phyloP scores from a whole-genome alignment of 2,113 vertebrate genomes.

The Anolis sagrei region DNA sequence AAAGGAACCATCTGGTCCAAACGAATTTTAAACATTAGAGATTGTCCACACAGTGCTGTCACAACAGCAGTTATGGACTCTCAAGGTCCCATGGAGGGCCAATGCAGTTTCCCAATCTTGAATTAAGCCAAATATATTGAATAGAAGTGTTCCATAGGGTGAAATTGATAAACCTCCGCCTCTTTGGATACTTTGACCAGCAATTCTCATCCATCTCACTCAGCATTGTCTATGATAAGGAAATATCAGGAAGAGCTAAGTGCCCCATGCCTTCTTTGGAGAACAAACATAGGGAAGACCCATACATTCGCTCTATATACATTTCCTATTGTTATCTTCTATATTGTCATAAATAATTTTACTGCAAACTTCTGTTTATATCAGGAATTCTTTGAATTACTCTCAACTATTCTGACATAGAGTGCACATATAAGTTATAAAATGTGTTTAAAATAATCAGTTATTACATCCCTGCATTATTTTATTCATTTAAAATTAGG shows the following conservation, averaged over 20 bases:
- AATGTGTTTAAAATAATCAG: neutral
- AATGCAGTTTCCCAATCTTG: too few species aligned
- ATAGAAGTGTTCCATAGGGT: too few species aligned
- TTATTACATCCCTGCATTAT: neutral
- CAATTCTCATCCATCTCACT: neutral
- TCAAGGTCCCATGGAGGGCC: too few species aligned
- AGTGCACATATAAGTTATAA: neutral
- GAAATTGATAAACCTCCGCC: too few species aligned
- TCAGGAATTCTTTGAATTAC: neutral
- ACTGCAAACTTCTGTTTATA: neutral
- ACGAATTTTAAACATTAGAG: too few species aligned
- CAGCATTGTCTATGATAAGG: neutral
- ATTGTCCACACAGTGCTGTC: too few species aligned
- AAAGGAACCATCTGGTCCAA: too few species aligned
- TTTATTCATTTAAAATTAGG: slow-evolving; percentile 6
- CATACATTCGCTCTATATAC: neutral
- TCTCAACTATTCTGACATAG: neutral
- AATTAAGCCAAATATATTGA: too few species aligned
- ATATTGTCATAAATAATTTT: neutral
- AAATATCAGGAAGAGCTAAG: neutral
- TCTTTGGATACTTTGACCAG: too few species aligned
- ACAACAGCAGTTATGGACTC: too few species aligned
- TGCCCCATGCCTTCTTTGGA: too few species aligned
- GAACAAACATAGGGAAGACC: neutral
- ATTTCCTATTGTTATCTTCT: neutral